phyloP scores from a whole-genome alignment of 2,888 invertebrate species.

The Lasius fuliginosus region DNA sequence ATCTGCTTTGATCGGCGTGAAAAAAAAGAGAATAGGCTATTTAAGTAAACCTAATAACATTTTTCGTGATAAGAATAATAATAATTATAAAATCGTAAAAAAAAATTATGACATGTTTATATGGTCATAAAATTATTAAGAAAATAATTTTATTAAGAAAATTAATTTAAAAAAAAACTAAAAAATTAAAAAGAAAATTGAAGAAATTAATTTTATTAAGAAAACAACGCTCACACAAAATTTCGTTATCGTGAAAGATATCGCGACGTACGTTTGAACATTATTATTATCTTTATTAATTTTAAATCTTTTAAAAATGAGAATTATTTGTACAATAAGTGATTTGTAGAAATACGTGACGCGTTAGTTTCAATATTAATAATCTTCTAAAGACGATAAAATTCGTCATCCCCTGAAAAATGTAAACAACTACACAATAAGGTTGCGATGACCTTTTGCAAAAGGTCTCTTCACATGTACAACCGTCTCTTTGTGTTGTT shows the following conservation, averaged over 20 bases:
- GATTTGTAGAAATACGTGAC: not conserved
- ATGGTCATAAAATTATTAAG: not conserved
- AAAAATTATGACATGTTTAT: not conserved
- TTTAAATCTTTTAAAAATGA: not conserved
- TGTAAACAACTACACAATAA: constrained; percentile 13
- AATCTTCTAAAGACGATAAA: constrained; percentile 9
- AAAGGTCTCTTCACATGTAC: constrained; percentile 14
- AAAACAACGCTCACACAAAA: not conserved
- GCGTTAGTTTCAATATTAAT: not conserved
- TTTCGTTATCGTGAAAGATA: not conserved
- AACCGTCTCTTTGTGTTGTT: constrained; percentile 11
- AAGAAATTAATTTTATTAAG: too few relatives aligned
- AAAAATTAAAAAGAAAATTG: not conserved
- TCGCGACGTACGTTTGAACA: not conserved
- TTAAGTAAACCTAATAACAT: not conserved
- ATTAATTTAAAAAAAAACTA: too few relatives aligned
- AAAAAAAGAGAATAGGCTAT: not conserved
- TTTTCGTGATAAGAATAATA: not conserved
- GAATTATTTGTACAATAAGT: not conserved
- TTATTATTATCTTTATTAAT: not conserved
- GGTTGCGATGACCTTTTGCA: not conserved
- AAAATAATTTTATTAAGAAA: not conserved
- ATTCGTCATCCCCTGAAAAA: not conserved
- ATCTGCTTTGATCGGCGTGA: not conserved
- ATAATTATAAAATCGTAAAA: not conserved